Evolutionary conservation across 2,888 invertebrate genomes (phyloP).

Genomic region (Microctonus brassicae): DNA sequence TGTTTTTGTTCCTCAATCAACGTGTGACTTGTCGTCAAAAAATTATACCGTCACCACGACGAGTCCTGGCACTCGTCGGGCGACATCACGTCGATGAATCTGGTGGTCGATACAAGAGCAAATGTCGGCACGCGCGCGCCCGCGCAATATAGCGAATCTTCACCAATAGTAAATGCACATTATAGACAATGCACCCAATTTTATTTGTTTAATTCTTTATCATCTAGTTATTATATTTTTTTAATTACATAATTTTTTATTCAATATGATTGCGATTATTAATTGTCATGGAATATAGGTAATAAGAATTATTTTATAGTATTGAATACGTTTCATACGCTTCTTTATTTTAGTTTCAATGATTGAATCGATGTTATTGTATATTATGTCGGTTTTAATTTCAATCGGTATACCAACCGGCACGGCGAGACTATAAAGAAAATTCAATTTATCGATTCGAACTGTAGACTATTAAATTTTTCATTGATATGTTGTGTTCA

Average conservation of each 20-base stretch:
- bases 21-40: neutral
- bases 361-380: slow-evolving; percentile 1
- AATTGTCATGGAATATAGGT: neutral
- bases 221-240: neutral
- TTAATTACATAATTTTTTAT: neutral
- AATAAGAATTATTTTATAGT: neutral
- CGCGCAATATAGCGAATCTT: slow-evolving; percentile 27
- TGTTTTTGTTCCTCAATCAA: too few species aligned
- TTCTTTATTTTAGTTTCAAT: neutral
- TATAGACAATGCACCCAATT: neutral
- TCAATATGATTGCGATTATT: neutral
- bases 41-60: neutral
- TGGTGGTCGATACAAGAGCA: slow-evolving; percentile 60
- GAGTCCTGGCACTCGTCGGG: neutral
- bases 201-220: neutral
- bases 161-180: neutral
- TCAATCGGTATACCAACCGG: neutral
- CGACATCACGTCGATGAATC: slow-evolving; percentile 43
- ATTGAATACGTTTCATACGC: neutral
- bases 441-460: neutral
- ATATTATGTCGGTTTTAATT: neutral
- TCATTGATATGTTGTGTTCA: neutral
- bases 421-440: neutral
- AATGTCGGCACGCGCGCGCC: slow-evolving; percentile 50
- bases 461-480: neutral